These are phyloP conservation scores for Hippocampus kuda DNA, from an alignment of 2,797 vertebrate species.

Conservation along the genomic window DNA sequence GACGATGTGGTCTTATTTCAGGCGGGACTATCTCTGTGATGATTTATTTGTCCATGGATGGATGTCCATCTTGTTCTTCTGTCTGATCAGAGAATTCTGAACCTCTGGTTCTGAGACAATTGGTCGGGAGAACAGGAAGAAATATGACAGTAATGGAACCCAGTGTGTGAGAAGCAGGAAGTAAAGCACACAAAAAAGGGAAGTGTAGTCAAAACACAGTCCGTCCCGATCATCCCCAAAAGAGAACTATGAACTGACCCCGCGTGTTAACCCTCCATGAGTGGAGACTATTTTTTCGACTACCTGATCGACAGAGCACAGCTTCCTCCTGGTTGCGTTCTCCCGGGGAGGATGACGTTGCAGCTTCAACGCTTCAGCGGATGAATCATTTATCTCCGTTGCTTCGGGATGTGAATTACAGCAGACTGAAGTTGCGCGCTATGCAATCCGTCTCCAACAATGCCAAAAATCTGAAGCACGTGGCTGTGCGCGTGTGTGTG, in stretches of 20 bases:
- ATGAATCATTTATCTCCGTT: constrained; percentile 48
- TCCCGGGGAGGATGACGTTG: constrained; percentile 38
- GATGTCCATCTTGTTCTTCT: no score
- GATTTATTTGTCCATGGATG: background rate
- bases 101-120: no score
- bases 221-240: constrained; percentile 19
- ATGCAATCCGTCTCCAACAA: constrained; percentile 33
- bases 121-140: background rate
- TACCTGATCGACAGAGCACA: constrained; percentile 1
- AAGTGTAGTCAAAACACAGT: constrained; percentile 4
- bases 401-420: constrained; percentile 48
- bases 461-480: constrained; percentile 39
- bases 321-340: constrained; percentile 19
- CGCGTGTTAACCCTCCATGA: constrained; percentile 9
- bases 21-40: constrained; percentile 6
- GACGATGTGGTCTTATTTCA: constrained; percentile 4
- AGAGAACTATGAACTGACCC: constrained; percentile 5
- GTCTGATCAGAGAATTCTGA: no score
- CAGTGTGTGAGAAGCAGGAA: background rate
- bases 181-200: background rate
- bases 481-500: constrained; percentile 18
- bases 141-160: background rate
- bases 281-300: background rate
- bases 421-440: constrained; percentile 38
- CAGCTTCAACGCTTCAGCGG: constrained; percentile 45